phyloP scores from a whole-genome alignment of 2,888 invertebrate species.

The Eucera pruinosa region DNA sequence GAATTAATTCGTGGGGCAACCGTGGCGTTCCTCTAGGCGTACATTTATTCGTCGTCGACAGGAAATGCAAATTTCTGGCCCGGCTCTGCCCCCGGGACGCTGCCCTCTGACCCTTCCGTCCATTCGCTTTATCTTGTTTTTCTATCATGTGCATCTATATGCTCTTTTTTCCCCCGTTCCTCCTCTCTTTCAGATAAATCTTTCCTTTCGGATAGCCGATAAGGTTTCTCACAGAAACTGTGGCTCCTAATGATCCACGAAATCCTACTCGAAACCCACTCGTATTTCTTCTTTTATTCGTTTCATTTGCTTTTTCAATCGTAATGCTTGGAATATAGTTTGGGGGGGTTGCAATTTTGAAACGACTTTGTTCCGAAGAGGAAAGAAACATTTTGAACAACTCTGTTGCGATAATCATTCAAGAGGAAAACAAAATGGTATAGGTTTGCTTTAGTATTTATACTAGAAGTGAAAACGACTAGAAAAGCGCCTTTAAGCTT shows the following conservation, averaged over 20 bases:
- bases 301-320: not conserved
- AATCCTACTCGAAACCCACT: not conserved
- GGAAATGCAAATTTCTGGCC: slow-evolving; percentile 79
- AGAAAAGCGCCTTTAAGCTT: no score
- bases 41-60: slow-evolving; percentile 77
- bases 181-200: not conserved
- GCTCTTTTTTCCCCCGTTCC: no score
- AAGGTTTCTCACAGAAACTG: not conserved
- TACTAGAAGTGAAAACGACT: no score
- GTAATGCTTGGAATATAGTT: not conserved
- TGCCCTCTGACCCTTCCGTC: slow-evolving; percentile 75
- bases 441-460: no score
- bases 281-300: no score
- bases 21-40: slow-evolving; percentile 48
- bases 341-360: no score
- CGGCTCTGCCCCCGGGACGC: slow-evolving; percentile 65
- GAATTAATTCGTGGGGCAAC: slow-evolving; percentile 38
- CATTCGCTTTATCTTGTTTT: slow-evolving; percentile 14
- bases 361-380: no score
- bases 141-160: not conserved
- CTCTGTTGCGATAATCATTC: no score
- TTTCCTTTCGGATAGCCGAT: not conserved
- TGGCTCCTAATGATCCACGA: not conserved
- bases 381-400: no score
- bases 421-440: no score